Evolutionary conservation across 2,888 invertebrate species (phyloP).

Genomic region (Lasioglossum pauxillum): DNA sequence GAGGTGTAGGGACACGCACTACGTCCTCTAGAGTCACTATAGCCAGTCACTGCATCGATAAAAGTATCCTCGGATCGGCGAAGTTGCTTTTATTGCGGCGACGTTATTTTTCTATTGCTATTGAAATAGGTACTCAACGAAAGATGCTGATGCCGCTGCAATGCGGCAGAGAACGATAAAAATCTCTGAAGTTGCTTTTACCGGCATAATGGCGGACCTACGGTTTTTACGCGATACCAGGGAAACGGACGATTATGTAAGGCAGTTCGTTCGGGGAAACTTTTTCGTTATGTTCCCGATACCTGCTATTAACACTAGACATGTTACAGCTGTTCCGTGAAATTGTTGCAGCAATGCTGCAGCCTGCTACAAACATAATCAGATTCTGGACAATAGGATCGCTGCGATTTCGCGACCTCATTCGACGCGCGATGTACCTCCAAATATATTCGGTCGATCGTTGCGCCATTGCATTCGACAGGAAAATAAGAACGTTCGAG

Average conservation of each 20-base stretch:
- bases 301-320: slow-evolving; percentile 41
- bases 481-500: background rate
- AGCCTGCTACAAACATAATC: slow-evolving; percentile 26
- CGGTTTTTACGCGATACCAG: slow-evolving; percentile 36
- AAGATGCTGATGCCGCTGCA: slow-evolving; percentile 53
- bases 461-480: background rate
- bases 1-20: background rate
- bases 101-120: slow-evolving; percentile 65
- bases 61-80: slow-evolving; percentile 46
- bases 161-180: slow-evolving; percentile 49
- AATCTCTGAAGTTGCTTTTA: slow-evolving; percentile 56
- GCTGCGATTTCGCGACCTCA: slow-evolving; percentile 33
- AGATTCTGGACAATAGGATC: slow-evolving; percentile 28
- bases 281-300: slow-evolving; percentile 37
- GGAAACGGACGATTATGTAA: slow-evolving; percentile 55
- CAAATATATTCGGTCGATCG: background rate
- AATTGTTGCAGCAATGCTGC: slow-evolving; percentile 24
- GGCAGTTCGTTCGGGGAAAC: slow-evolving; percentile 30
- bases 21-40: background rate
- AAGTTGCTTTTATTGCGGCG: slow-evolving; percentile 57
- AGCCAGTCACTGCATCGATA: slow-evolving; percentile 43
- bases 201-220: slow-evolving; percentile 41
- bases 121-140: slow-evolving; percentile 57
- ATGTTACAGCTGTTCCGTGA: slow-evolving; percentile 21
- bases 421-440: slow-evolving; percentile 20